Evolutionary conservation across 2,113 vertebrate genomes (phyloP).

Genomic region (Cephalophus harveyi): DNA sequence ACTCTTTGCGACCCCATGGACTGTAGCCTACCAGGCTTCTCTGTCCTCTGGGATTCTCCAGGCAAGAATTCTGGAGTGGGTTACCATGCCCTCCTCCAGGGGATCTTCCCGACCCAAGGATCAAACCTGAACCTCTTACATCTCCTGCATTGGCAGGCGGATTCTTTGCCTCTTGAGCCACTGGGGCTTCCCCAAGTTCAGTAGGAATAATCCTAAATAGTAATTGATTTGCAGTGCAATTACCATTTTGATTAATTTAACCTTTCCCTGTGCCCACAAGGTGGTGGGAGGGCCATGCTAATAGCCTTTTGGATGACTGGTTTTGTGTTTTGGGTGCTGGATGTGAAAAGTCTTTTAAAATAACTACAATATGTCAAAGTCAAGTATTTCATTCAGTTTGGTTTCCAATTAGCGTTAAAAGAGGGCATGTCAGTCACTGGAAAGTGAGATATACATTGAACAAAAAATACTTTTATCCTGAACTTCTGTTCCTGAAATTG

Average conservation of each 20-base stretch:
- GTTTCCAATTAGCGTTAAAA: conserved; percentile 63
- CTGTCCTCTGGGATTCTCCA: not conserved
- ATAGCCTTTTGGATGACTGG: conserved; percentile 36
- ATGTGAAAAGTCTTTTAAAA: conserved; percentile 10
- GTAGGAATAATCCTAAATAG: not conserved
- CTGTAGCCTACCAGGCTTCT: not conserved
- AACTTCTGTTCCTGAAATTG: not conserved
- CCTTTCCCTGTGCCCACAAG: not conserved
- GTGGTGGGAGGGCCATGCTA: not conserved
- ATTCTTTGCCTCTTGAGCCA: not conserved
- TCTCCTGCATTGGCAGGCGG: not conserved
- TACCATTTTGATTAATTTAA: conserved; percentile 48
- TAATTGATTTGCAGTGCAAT: conserved; percentile 36
- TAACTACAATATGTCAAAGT: not conserved
- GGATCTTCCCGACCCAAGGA: not conserved
- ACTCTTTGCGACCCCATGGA: not conserved
- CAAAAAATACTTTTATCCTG: conserved; percentile 25
- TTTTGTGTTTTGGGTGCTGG: not conserved
- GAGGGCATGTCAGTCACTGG: not conserved
- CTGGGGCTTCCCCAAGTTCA: not conserved
- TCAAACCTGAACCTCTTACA: not conserved
- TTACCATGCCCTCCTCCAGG: not conserved
- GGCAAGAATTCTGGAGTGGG: not conserved
- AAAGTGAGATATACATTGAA: not conserved
- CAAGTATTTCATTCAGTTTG: conserved; percentile 58